Evolutionary conservation across 2,113 vertebrate genomes (phyloP), one percentile per base, ranked within the genome.

Genomic region (Cephalopholis sonnerati): DNA sequence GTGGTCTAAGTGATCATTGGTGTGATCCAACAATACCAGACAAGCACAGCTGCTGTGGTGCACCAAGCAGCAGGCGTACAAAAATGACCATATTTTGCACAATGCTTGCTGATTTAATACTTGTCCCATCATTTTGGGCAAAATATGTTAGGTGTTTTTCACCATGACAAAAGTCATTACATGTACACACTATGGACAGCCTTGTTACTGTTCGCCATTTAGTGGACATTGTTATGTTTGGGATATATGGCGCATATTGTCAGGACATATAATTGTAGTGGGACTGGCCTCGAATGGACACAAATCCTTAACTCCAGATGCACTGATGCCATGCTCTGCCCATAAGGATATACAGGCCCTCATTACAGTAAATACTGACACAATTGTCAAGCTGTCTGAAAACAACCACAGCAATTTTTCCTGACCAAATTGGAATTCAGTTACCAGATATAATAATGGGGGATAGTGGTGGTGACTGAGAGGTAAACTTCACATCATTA

Each of bases 321-420:
- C 7, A 27, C 3, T 61, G 48, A 67, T 61, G 32, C 16, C 29
- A 41, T 41, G n/a, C 15, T 74, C 36, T 48, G 29, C 22, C 13
- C 17, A 55, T 58, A 5, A 58, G 24, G 57, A 25, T 48, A 20
- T 24, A 32, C 46, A 29, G 36, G 8, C 58, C 41, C 57, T 61
- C 46, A 72, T 85, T 75, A 81, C 8, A 0, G 10, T 58, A 81
- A 80, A 71, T 22, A 59, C 27, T 29, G 27, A 66, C 77, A 76
- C 15, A 41, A 36, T 4, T 81, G 71, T 71, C 67, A 73, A 72
- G 77, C 67, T 73, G 80, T 70, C 64, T 24, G 15, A 72, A 61
- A 74, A 58, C 1, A 48, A 48, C 13, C 25, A 39, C 27, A 46
- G 7, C 4, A 10, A 24, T 46, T 36, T 48, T 22, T 25, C 2